Evolutionary conservation across 2,888 invertebrate species (phyloP).

Genomic region (Eucera pruinosa): DNA sequence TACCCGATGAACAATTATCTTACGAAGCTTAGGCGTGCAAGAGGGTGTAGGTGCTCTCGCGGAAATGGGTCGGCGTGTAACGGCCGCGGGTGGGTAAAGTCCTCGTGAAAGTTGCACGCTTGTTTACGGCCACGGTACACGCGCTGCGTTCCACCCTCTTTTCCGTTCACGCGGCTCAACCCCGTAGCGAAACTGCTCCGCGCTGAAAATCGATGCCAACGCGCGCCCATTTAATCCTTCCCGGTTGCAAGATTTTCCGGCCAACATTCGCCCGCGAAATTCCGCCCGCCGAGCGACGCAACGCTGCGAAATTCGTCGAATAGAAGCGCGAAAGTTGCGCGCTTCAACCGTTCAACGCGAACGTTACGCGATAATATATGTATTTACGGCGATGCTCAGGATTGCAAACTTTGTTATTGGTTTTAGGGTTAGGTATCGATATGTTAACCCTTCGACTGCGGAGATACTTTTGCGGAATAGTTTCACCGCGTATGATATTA

Average conservation of each 20-base stretch:
- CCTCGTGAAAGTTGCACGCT: conserved; percentile 69
- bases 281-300: too few relatives aligned
- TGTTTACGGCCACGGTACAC: conserved; percentile 63
- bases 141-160: conserved; percentile 34
- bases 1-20: conserved; percentile 66
- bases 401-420: too few relatives aligned
- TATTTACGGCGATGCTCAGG: too few relatives aligned
- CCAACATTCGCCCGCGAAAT: too few relatives aligned
- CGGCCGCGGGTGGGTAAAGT: conserved; percentile 59
- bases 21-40: conserved; percentile 46
- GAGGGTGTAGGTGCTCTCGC: conserved; percentile 32
- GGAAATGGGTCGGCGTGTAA: conserved; percentile 66
- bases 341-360: too few relatives aligned
- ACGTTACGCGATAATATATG: too few relatives aligned
- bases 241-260: conserved; percentile 9
- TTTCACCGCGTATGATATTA: too few relatives aligned
- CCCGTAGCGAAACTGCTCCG: not conserved
- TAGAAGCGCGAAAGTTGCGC: too few relatives aligned
- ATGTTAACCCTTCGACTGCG: too few relatives aligned
- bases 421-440: too few relatives aligned
- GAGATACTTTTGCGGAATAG: too few relatives aligned
- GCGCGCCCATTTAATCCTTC: conserved; percentile 3
- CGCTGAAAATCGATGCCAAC: conserved; percentile 27
- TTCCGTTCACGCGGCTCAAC: not conserved
- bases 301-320: too few relatives aligned